Base-by-base conservation (phyloP, 2,113 vertebrate species). In the Neotoma lepida region DNA sequence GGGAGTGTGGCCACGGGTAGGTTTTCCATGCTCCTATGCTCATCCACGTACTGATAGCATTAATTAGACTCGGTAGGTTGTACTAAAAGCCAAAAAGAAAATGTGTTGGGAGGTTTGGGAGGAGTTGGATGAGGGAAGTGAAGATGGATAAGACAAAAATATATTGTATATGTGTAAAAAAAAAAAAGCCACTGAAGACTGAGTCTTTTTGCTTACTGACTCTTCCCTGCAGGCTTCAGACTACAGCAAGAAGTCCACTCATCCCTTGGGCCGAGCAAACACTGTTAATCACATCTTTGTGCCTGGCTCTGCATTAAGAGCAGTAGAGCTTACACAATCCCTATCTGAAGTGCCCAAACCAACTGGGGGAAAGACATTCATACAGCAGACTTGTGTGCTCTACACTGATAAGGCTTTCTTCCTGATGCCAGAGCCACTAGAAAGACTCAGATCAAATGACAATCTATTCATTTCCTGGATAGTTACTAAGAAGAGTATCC, bases 181-280 rank as follows among this genome's bases (percentile, higher is more conserved):
- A 9, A 24, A 15, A 39, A 61, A 78, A 44, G 51, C 26, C 80
- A 63, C 39, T 4, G 18, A 41, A 56, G 15, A 28, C 46, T 2
- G 44, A 51, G 77, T 41, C 39, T 26, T 61, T 18, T 8, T 54
- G 81, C 35, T 18, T 56, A 68, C 17, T 10, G 68, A 26, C 30
- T 6, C 33, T 86, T 49, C n/a, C 1, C 46, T 33, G 13, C 1
- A 7, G 64, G 10, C 51, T 63, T 39, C 13, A 12, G 22, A 2
- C 6, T 20, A 2, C 0, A 33, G 28, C 0, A 7, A 74, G 14
- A 51, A 1, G 0, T 0, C n/a, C 56, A 6, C 9, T 49, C 44
- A 4, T 4, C 33, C 71, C 6, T 26, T 24, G 64, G 64, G 15
- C 4, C 26, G 22, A 58, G 44, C 12, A 44, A 4, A 33, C 8